Conservation (phyloP, 2,113 vertebrate genomes). For the Toxotes chatareus region DNA sequence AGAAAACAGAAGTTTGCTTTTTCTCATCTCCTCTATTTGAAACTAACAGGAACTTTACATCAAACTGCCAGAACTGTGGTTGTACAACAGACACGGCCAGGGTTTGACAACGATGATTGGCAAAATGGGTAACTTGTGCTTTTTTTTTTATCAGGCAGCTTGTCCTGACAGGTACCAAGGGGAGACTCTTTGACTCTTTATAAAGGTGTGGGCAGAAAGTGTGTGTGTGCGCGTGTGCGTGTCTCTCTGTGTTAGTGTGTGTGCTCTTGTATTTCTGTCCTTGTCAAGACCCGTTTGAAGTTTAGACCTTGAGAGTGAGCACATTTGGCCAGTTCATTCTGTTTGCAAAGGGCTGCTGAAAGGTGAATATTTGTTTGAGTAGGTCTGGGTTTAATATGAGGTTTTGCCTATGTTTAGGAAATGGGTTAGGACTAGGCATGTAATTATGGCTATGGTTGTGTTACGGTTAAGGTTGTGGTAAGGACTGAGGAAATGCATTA, state of each 20-base stretch:
- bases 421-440: too few species aligned
- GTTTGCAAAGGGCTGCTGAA: neutral
- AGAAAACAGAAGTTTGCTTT: slow-evolving; percentile 16
- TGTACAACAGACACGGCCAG: neutral
- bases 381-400: neutral
- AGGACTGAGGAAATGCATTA: too few species aligned
- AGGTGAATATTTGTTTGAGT: neutral
- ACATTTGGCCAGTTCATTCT: neutral
- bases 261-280: neutral
- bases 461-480: neutral
- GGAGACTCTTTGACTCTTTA: slow-evolving; percentile 20
- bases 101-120: slow-evolving; percentile 35
- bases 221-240: neutral
- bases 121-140: slow-evolving; percentile 37
- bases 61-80: slow-evolving; percentile 20
- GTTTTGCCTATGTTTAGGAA: neutral
- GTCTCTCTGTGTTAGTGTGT: neutral
- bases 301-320: neutral
- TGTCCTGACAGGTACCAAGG: slow-evolving; percentile 38
- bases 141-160: slow-evolving; percentile 45
- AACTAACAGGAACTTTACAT: slow-evolving; percentile 43
- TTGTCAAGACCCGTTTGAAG: neutral
- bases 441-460: too few species aligned
- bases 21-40: slow-evolving; percentile 2
- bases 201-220: slow-evolving; percentile 14